Conservation (phyloP, 2,888 invertebrate species). For the Orchestes rusci region DNA sequence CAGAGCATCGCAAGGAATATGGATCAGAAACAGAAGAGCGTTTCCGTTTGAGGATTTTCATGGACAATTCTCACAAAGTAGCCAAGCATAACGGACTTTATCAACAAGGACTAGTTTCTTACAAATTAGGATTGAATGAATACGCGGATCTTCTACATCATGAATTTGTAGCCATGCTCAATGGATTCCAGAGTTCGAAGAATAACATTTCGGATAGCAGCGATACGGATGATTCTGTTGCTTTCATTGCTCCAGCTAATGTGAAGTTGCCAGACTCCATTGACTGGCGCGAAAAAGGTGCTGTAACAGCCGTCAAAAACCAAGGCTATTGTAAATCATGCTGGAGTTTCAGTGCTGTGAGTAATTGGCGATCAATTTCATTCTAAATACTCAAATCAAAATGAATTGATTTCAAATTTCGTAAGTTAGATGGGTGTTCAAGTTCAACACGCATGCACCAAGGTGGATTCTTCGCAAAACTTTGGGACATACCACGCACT, state of each 20-base stretch:
- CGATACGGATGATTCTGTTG: slow-evolving; percentile 42
- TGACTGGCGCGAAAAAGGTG: no score
- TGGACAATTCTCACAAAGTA: slow-evolving; percentile 80
- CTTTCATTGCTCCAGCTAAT: slow-evolving; percentile 62
- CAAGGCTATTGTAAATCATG: no score
- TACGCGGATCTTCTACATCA: slow-evolving; percentile 80
- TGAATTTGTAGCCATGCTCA: no score
- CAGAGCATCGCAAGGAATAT: slow-evolving; percentile 48
- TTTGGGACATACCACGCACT: no score
- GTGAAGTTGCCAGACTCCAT: slow-evolving; percentile 66
- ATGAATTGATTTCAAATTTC: no score
- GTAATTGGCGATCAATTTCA: no score
- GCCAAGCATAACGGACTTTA: slow-evolving; percentile 83
- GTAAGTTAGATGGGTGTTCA: no score
- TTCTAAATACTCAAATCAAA: no score
- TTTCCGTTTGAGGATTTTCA: slow-evolving; percentile 82
- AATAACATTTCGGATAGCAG: slow-evolving; percentile 15
- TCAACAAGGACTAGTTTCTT: no score
- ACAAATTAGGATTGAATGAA: slow-evolving; percentile 74
- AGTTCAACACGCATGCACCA: no score
- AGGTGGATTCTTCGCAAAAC: no score
- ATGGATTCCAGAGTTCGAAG: slow-evolving; percentile 56
- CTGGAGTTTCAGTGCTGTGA: no score
- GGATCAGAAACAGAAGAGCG: slow-evolving; percentile 55
- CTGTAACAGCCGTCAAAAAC: slow-evolving; percentile 83